Evolutionary conservation across 2,888 invertebrate genomes (phyloP).

Genomic region (Silvanus unidentatus): DNA sequence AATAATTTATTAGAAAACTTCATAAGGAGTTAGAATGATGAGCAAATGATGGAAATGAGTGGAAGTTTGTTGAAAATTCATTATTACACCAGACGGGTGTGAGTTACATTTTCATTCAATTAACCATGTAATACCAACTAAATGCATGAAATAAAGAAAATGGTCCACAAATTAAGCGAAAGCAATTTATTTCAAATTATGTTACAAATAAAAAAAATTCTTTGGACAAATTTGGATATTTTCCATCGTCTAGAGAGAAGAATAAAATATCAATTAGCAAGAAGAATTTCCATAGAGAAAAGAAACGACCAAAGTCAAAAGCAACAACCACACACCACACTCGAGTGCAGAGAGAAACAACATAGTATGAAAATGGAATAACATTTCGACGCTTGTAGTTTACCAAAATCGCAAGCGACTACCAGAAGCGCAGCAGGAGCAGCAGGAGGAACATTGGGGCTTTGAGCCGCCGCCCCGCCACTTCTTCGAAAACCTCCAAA

Average conservation of each 20-base stretch:
- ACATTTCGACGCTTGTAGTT: too few relatives aligned
- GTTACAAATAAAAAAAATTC: background rate
- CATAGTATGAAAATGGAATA: too few relatives aligned
- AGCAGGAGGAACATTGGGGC: background rate
- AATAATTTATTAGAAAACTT: too few relatives aligned
- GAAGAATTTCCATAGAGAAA: slow-evolving; percentile 9
- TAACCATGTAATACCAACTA: too few relatives aligned
- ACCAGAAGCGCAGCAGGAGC: too few relatives aligned
- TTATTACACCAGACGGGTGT: background rate
- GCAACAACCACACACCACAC: too few relatives aligned
- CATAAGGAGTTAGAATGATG: too few relatives aligned
- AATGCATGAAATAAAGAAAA: background rate
- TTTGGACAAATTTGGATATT: background rate
- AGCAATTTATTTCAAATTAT: slow-evolving; percentile 5
- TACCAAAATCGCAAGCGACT: too few relatives aligned
- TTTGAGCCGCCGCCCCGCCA: background rate
- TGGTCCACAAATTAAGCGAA: background rate
- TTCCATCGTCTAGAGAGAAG: slow-evolving; percentile 5
- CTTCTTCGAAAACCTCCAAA: slow-evolving; percentile 4
- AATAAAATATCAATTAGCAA: slow-evolving; percentile 14
- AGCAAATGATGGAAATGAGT: too few relatives aligned
- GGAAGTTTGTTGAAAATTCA: slow-evolving; percentile 1
- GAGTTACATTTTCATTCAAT: too few relatives aligned
- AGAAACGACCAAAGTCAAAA: background rate
- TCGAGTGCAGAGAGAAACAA: too few relatives aligned